These are phyloP conservation scores for Folsomia manolachei DNA, from an alignment of 2,888 invertebrate genomes.

Conservation along the genomic window DNA sequence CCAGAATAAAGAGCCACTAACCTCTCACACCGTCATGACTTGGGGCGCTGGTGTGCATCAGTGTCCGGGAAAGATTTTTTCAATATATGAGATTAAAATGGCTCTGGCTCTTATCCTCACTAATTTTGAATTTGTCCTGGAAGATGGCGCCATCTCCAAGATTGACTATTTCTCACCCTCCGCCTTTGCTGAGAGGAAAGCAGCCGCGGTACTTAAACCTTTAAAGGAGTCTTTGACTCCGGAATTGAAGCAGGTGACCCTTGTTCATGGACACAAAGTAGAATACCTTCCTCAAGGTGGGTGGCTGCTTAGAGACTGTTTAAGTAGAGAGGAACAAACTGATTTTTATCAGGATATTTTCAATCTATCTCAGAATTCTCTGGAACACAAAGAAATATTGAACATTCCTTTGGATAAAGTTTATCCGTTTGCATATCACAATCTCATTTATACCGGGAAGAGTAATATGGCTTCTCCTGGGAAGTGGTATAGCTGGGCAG, in stretches of 20 bases:
- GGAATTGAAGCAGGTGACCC: background rate
- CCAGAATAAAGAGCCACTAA: background rate
- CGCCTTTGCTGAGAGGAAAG: slow-evolving; percentile 2
- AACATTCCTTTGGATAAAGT: background rate
- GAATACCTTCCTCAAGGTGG: background rate
- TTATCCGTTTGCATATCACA: background rate
- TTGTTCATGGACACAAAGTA: background rate
- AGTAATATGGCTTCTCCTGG: background rate
- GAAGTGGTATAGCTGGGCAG: background rate
- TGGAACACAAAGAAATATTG: background rate
- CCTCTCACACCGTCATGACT: background rate
- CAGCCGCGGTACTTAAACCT: background rate
- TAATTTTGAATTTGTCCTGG: background rate
- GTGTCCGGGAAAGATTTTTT: background rate
- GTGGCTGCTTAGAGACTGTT: background rate
- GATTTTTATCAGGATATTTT: background rate
- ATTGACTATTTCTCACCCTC: background rate
- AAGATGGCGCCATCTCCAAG: background rate
- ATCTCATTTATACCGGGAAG: background rate
- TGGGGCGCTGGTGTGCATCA: background rate
- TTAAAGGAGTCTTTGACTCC: background rate
- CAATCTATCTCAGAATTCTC: background rate
- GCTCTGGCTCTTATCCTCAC: background rate
- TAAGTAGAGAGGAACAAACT: background rate
- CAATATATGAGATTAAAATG: background rate